Conservation (phyloP, 2,888 invertebrate genomes). For the Lasioglossum malachurum region DNA sequence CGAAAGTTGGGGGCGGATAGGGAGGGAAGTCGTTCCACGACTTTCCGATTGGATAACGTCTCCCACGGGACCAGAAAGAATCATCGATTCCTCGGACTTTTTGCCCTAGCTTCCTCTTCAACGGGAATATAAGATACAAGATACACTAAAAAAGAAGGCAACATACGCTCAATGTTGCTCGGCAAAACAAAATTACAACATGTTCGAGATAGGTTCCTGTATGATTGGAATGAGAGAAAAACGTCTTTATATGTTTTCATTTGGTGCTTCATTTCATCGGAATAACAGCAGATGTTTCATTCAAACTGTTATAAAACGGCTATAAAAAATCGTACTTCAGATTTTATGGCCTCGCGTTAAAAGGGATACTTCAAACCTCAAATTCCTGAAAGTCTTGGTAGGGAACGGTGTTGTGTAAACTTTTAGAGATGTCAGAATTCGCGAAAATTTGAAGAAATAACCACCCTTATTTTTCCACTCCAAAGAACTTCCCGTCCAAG, state of each 20-base stretch:
- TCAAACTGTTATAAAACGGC: background rate
- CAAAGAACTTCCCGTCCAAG: background rate
- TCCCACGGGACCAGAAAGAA: background rate
- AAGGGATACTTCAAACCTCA: background rate
- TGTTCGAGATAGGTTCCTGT: background rate
- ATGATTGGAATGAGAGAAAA: background rate
- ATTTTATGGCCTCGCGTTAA: background rate
- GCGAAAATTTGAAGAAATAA: background rate
- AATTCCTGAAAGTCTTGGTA: background rate
- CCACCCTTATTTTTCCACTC: background rate
- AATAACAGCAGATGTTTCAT: background rate
- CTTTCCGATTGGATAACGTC: conserved; percentile 32
- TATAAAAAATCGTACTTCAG: background rate
- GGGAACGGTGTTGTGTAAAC: background rate
- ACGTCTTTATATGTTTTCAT: background rate
- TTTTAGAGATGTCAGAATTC: background rate
- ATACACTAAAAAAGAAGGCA: background rate
- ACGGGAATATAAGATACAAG: background rate
- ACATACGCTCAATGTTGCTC: background rate
- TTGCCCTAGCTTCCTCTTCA: background rate
- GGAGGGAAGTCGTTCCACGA: conserved; percentile 20
- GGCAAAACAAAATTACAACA: background rate
- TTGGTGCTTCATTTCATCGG: background rate
- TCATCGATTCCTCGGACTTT: background rate
- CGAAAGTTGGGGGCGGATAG: background rate